phyloP scores from a whole-genome alignment of 2,113 vertebrate species.

The Daboia siamensis region DNA sequence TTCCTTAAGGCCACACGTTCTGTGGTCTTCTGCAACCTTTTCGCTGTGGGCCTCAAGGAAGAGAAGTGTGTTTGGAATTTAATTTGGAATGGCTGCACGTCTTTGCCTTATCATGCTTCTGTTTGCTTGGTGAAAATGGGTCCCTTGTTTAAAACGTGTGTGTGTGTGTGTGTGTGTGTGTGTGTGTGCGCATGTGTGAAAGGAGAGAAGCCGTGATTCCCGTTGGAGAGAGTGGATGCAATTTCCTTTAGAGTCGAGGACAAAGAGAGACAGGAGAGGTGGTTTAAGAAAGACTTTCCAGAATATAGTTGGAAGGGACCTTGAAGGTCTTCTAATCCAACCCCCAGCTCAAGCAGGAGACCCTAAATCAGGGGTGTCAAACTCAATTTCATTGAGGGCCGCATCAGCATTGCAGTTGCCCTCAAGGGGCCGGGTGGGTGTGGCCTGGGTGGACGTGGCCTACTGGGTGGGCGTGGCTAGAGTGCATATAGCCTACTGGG shows the following conservation, averaged over 20 bases:
- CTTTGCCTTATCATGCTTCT: neutral
- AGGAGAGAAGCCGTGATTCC: neutral
- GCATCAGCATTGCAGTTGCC: no score
- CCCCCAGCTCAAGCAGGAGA: neutral
- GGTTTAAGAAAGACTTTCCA: neutral
- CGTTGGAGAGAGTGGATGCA: neutral
- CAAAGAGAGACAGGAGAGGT: neutral
- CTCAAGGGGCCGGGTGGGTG: no score
- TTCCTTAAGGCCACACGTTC: constrained; percentile 59
- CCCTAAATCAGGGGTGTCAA: neutral
- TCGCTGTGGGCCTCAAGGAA: constrained; percentile 45
- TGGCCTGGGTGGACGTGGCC: no score
- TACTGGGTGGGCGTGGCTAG: no score
- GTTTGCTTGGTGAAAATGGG: neutral
- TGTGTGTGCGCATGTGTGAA: no score
- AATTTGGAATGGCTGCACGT: neutral
- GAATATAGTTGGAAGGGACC: no score
- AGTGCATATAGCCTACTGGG: no score
- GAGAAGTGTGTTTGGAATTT: constrained; percentile 36
- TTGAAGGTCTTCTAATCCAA: neutral
- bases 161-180: no score
- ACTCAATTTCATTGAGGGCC: no score
- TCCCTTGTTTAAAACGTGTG: neutral
- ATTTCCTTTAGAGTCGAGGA: neutral
- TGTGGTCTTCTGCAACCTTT: constrained; percentile 44